These are phyloP conservation scores for Ectobius pallidus DNA, from an alignment of 2,888 invertebrate genomes.

Conservation along the genomic window DNA sequence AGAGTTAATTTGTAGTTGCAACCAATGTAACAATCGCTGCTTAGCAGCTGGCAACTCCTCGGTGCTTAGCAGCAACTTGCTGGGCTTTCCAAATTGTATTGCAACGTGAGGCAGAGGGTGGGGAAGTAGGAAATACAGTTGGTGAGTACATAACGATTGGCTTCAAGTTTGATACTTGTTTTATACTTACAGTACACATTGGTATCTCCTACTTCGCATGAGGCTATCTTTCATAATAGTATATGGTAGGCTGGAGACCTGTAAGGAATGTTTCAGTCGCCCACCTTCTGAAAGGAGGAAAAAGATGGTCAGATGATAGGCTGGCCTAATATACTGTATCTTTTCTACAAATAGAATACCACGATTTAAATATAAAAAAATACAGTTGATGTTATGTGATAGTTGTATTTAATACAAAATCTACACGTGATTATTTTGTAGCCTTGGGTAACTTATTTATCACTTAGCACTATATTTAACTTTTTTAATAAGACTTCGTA, in stretches of 20 bases:
- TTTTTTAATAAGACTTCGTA: slow-evolving; percentile 47
- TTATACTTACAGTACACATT: slow-evolving; percentile 32
- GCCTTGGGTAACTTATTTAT: slow-evolving; percentile 49
- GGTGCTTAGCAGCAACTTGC: slow-evolving; percentile 39
- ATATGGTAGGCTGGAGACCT: slow-evolving; percentile 41
- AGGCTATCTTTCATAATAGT: slow-evolving; percentile 37
- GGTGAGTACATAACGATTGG: slow-evolving; percentile 22
- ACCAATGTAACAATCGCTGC: slow-evolving; percentile 37
- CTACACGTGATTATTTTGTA: slow-evolving; percentile 49
- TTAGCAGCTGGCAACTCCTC: slow-evolving; percentile 40
- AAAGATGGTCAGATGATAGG: slow-evolving; percentile 41
- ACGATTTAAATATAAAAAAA: slow-evolving; percentile 45
- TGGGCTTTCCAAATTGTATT: slow-evolving; percentile 36
- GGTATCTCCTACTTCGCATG: slow-evolving; percentile 30
- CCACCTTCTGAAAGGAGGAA: slow-evolving; percentile 35
- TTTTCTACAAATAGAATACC: slow-evolving; percentile 47
- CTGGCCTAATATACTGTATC: slow-evolving; percentile 46
- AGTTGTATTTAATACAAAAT: slow-evolving; percentile 49
- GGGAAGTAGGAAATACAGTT: slow-evolving; percentile 31
- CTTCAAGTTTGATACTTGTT: slow-evolving; percentile 39
- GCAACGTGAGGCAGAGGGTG: slow-evolving; percentile 33
- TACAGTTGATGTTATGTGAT: slow-evolving; percentile 48
- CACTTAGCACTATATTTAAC: slow-evolving; percentile 48
- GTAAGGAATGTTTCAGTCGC: slow-evolving; percentile 41
- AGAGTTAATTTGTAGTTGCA: slow-evolving; percentile 42